These are phyloP conservation scores for Julus scanicus DNA, from an alignment of 2,888 invertebrate species.

Conservation along the genomic window DNA sequence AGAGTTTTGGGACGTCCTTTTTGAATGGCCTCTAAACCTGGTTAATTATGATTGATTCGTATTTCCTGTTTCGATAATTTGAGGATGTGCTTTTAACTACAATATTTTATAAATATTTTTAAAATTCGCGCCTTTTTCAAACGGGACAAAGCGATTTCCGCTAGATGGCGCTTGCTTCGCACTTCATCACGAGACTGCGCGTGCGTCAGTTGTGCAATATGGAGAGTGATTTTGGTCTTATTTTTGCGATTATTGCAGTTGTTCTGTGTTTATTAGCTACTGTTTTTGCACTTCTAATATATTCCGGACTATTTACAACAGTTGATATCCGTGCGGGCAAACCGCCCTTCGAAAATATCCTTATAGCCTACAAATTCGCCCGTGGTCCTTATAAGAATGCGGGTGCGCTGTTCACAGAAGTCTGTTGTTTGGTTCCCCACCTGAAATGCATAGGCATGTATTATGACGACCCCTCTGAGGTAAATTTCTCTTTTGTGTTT, in stretches of 20 bases:
- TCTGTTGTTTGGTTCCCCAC: constrained; percentile 64
- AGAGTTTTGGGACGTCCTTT: no score
- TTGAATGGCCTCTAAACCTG: no score
- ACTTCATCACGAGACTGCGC: background rate
- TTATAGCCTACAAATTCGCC: constrained; percentile 67
- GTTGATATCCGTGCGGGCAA: constrained; percentile 65
- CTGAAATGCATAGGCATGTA: constrained; percentile 66
- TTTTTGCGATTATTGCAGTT: constrained; percentile 62
- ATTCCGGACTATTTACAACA: constrained; percentile 65
- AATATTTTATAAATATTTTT: no score
- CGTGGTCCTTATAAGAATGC: constrained; percentile 67
- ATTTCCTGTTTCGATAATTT: no score
- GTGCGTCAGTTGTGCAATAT: constrained; percentile 59
- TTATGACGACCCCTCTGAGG: constrained; percentile 68
- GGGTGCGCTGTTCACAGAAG: constrained; percentile 66
- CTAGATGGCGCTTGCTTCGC: constrained; percentile 17
- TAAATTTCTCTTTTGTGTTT: constrained; percentile 59
- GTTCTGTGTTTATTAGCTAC: constrained; percentile 63
- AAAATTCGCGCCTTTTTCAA: background rate
- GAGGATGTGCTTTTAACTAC: no score
- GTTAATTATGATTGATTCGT: no score
- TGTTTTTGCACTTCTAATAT: constrained; percentile 62
- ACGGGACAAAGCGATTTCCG: background rate
- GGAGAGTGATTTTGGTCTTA: constrained; percentile 61
- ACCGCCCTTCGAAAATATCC: constrained; percentile 64